A percentile compares a stretch with the other conserved stretches of the same genome.
phyloP scores from a whole-genome alignment of 1,140 invertebrate genomes.

The Tetragnatha versicolor region DNA sequence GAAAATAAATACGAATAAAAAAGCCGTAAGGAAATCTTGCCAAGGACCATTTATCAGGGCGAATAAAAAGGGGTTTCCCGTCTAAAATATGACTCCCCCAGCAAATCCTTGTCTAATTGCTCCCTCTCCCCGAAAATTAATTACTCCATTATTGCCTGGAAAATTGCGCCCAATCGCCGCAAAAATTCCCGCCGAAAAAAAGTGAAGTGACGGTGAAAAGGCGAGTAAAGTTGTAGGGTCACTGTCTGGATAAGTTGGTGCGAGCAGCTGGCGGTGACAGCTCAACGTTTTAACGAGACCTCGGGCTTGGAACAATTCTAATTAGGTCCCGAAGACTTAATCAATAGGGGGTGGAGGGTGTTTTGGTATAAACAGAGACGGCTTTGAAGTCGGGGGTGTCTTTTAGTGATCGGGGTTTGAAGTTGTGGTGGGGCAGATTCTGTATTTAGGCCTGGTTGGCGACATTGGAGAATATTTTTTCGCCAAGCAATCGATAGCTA shows the following conservation, averaged over 20 bases:
- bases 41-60: background rate
- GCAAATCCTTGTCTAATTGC: constrained; percentile 30
- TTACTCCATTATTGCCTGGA: constrained; percentile 31
- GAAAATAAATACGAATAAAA: background rate
- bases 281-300: constrained; percentile 11
- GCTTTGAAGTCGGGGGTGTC: background rate
- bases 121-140: constrained; percentile 25
- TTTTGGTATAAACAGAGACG: too few species aligned
- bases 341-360: too few species aligned
- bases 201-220: background rate
- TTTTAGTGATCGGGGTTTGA: too few species aligned
- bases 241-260: constrained; percentile 26
- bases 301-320: constrained; percentile 4
- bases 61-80: constrained; percentile 1
- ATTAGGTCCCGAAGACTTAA: constrained; percentile 22
- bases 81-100: background rate
- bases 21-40: background rate
- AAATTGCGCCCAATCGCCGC: constrained; percentile 17
- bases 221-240: constrained; percentile 4
- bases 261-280: constrained; percentile 28
- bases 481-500: too few species aligned
- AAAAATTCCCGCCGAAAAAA: background rate
- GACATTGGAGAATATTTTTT: too few species aligned
- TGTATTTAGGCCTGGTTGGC: too few species aligned
- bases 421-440: too few species aligned